These are phyloP conservation scores for Morpho achilles DNA, from an alignment of 2,888 invertebrate genomes.

Conservation along the genomic window DNA sequence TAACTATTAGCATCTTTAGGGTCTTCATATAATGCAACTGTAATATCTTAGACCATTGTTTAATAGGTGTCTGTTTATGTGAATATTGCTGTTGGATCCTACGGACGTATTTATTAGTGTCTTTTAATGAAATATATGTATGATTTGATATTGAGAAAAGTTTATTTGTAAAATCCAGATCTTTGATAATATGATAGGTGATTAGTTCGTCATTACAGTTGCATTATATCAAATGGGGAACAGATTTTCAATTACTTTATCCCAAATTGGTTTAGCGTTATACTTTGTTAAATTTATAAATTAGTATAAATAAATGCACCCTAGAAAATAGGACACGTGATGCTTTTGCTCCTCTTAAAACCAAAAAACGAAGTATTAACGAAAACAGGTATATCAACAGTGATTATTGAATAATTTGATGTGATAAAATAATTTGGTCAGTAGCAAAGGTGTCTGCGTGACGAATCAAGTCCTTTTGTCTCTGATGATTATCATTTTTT, in stretches of 20 bases:
- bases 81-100: background rate
- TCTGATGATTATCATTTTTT: background rate
- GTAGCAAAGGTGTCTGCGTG: constrained; percentile 11
- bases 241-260: constrained; percentile 5
- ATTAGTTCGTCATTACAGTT: background rate
- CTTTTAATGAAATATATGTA: background rate
- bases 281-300: constrained; percentile 22
- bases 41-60: constrained; percentile 1
- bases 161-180: too few relatives aligned
- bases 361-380: constrained; percentile 1
- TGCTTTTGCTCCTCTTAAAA: constrained; percentile 16
- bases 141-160: too few relatives aligned
- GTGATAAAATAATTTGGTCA: constrained; percentile 1
- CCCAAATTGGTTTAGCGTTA: constrained; percentile 5
- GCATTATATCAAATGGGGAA: constrained; percentile 20
- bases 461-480: constrained; percentile 16
- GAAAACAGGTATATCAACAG: background rate
- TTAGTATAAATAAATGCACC: constrained; percentile 18
- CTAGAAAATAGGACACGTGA: constrained; percentile 19
- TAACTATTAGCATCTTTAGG: constrained; percentile 2
- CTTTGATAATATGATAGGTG: too few relatives aligned
- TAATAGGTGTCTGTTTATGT: background rate
- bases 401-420: too few relatives aligned
- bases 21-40: constrained; percentile 19
- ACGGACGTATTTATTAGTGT: constrained; percentile 3